Percentiles rank a stretch among this genome's conserved stretches.
Conservation (phyloP, 2,888 invertebrate genomes). For the Galerucella pusilla region DNA sequence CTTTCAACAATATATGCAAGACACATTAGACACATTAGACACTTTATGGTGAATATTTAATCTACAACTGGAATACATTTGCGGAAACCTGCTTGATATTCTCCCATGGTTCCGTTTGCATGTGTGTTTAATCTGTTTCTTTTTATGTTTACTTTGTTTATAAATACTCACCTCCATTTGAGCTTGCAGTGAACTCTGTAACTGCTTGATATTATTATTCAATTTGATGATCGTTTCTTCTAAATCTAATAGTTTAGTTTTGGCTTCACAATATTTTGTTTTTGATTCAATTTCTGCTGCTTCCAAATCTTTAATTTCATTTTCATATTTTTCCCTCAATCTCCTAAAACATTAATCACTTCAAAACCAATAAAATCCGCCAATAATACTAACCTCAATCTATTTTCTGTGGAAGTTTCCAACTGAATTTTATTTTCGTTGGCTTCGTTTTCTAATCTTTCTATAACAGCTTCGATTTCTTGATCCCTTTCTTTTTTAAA, state of each 20-base stretch:
- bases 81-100: no score
- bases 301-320: conserved; percentile 76
- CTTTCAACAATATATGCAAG: no score
- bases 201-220: conserved; percentile 72
- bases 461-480: conserved; percentile 81
- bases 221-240: conserved; percentile 72
- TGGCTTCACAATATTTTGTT: conserved; percentile 74
- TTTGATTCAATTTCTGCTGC: conserved; percentile 75
- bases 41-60: no score
- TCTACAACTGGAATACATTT: no score
- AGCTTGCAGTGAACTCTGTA: conserved; percentile 75
- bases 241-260: conserved; percentile 72
- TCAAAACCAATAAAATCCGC: neutral
- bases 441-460: conserved; percentile 75
- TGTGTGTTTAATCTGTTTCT: no score
- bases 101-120: no score
- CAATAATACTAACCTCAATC: conserved; percentile 58
- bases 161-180: conserved; percentile 69
- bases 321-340: conserved; percentile 80
- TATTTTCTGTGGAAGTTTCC: conserved; percentile 71
- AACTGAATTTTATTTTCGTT: conserved; percentile 70
- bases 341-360: conserved; percentile 67
- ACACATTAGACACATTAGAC: no score
- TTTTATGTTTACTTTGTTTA: neutral
- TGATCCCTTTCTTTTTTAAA: conserved; percentile 80